These are phyloP conservation scores for Gallinago undulata DNA, from an alignment of 2,113 vertebrate genomes.

Conservation along the genomic window DNA sequence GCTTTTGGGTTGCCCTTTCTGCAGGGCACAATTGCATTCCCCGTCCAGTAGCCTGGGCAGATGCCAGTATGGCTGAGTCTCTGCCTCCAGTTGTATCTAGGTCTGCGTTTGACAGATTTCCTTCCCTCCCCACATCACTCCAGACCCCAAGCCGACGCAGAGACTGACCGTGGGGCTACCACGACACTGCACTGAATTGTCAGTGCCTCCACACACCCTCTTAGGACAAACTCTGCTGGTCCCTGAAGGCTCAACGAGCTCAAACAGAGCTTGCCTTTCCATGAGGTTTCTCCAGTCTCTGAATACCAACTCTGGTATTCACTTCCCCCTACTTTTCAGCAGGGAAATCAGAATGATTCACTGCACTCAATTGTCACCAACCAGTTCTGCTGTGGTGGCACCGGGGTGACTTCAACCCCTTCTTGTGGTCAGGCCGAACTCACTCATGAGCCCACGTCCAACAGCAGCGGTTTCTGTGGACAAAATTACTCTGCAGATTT, in stretches of 20 bases:
- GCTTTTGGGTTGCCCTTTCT: background rate
- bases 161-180: background rate
- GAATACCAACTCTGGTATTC: background rate
- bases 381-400: background rate
- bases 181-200: background rate
- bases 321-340: background rate
- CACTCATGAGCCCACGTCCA: background rate
- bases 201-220: background rate
- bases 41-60: background rate
- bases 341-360: background rate
- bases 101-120: background rate
- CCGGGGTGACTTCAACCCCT: background rate
- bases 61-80: no score
- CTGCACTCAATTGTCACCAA: background rate
- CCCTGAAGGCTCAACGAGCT: background rate
- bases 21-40: background rate
- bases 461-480: background rate
- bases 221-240: background rate
- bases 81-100: background rate
- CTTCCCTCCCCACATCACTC: background rate
- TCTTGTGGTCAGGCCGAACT: accelerated
- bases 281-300: background rate
- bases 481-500: background rate
- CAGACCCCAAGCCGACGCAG: background rate
- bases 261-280: no score